Evolutionary conservation across 2,797 vertebrate species (phyloP), one percentile per base, ranked within the genome.

Genomic region (Momotus momota): DNA sequence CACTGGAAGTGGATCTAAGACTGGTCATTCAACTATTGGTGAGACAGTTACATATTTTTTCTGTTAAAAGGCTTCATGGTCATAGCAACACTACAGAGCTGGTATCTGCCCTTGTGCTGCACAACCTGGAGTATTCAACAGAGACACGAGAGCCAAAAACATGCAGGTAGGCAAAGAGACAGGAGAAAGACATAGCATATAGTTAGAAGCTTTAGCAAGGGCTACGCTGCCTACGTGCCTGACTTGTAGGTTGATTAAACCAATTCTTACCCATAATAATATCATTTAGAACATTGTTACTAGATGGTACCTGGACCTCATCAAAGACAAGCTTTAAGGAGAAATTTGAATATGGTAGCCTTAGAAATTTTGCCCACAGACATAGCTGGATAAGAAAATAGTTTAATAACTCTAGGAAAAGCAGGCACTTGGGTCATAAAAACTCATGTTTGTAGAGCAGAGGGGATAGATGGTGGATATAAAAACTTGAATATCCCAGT

Each of bases 391-490:
- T 48, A 55, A 61, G 41, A 57, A 80, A 86, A 78, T 57, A 0
- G 20, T 78, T 83, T 74, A 81, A 60, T 31, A 90, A 57, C 11
- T 74, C 55, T 35, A 12, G 20, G 29, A 57, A 88, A 94, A 86
- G 12, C 0, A 0, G 48, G 20, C 2, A 49, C 46, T 71, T 35
- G 12, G 3, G 12, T 61, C 19, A 58, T 29, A 72, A 78, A 72
- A 81, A 16, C 15, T 90, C n/a, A 8, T 33, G 1, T 62, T 60
- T 92, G 10, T 33, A 65, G 19, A 90, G 5, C 22, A 66, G 18
- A 73, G 20, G 19, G 26, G 8, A n/a, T 19, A 18, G 9, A 60
- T n/a, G 25, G 73, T 41, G 29, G 21, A 33, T 73, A 62, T 12
- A 38, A 89, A 78, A 89, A 29, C 17, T 43, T 9, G 35, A 91